Conservation (phyloP, 1,140 invertebrate genomes). For the Telenomus remus region DNA sequence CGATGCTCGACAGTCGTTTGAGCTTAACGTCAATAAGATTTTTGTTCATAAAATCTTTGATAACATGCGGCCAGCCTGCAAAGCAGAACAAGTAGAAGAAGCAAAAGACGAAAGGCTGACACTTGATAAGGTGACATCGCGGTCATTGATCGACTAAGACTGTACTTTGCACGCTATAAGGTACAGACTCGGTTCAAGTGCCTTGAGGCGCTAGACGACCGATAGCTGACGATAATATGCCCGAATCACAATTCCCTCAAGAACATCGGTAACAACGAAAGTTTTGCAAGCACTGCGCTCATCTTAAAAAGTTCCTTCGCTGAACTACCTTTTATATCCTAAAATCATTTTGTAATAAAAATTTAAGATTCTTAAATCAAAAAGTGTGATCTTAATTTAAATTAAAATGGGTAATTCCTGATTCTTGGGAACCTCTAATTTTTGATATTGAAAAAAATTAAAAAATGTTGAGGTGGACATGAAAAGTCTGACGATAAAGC, state of each 20-base stretch:
- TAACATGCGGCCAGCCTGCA: conserved; percentile 16
- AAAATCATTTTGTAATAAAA: too few relatives aligned
- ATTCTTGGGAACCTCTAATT: too few relatives aligned
- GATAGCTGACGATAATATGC: conserved; percentile 23
- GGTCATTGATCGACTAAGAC: conserved; percentile 57
- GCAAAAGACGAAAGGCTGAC: conserved; percentile 26
- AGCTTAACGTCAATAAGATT: conserved; percentile 25
- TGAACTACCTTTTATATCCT: background rate
- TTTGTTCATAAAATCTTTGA: conserved; percentile 17
- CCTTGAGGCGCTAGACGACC: conserved; percentile 30
- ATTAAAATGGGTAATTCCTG: too few relatives aligned
- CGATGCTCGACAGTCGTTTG: conserved; percentile 9
- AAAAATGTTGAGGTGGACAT: too few relatives aligned
- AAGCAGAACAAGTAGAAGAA: conserved; percentile 14
- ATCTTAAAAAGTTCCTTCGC: background rate
- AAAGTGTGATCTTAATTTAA: too few relatives aligned
- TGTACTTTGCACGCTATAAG: conserved; percentile 36
- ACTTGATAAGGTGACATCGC: conserved; percentile 49
- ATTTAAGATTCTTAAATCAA: too few relatives aligned
- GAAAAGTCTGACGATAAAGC: too few relatives aligned
- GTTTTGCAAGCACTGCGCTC: conserved; percentile 3
- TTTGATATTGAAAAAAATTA: too few relatives aligned
- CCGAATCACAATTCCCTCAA: conserved; percentile 15
- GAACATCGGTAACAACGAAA: conserved; percentile 9
- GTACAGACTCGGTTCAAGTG: conserved; percentile 29